These are phyloP conservation scores for Ceuthmochares aereus DNA, from an alignment of 2,113 vertebrate genomes.

Conservation along the genomic window DNA sequence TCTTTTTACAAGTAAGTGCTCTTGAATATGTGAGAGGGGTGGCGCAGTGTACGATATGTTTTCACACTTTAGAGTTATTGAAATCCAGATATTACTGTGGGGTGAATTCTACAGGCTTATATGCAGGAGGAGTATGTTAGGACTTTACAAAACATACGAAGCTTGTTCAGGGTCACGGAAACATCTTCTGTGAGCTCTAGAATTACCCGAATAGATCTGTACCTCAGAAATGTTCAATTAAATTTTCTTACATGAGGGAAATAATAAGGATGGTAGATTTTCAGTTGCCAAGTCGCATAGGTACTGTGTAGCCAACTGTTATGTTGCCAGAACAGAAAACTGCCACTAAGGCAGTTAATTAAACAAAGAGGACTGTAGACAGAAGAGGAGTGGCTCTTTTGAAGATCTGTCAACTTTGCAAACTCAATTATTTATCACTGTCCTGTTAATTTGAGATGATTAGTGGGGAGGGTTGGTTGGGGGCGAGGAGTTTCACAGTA, in stretches of 20 bases:
- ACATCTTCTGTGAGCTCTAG: not conserved
- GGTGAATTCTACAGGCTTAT: not conserved
- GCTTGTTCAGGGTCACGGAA: not conserved
- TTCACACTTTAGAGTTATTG: not conserved
- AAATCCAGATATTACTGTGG: not conserved
- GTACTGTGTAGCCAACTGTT: not conserved
- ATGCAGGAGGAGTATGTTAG: not conserved
- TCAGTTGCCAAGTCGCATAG: not conserved
- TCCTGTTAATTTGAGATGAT: not conserved
- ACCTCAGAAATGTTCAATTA: not conserved
- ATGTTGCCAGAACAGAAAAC: not conserved
- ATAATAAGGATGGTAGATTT: not conserved
- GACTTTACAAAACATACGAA: not conserved
- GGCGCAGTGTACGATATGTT: too few relatives aligned
- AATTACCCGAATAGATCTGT: not conserved
- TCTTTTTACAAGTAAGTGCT: too few relatives aligned
- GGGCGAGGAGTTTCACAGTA: not conserved
- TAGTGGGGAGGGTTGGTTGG: not conserved
- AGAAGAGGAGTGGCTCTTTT: not conserved
- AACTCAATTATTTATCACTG: not conserved
- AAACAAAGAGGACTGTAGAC: not conserved
- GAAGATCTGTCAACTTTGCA: not conserved
- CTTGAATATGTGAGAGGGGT: too few relatives aligned
- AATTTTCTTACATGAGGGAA: not conserved
- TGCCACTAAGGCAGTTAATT: not conserved